These are phyloP conservation scores for Peucedramus taeniatus DNA, from an alignment of 2,113 vertebrate genomes.

Conservation along the genomic window DNA sequence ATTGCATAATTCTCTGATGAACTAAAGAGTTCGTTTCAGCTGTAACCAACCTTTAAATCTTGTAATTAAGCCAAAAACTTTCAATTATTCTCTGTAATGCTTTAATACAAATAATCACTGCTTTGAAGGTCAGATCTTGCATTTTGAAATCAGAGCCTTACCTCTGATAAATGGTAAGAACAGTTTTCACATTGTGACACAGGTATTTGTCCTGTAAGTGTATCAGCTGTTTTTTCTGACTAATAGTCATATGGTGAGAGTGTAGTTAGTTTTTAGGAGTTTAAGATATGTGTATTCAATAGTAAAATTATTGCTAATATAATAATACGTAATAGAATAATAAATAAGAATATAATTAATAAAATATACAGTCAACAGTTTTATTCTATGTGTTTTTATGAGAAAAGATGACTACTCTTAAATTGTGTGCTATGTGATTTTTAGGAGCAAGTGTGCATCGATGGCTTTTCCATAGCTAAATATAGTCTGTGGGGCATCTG, in stretches of 20 bases:
- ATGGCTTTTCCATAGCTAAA: not conserved
- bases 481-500: not conserved
- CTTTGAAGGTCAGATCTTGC: not conserved
- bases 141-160: not conserved
- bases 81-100: not conserved
- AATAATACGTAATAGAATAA: not conserved
- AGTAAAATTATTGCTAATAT: not conserved
- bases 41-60: not conserved
- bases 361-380: not conserved
- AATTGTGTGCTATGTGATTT: not conserved
- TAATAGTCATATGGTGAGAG: not conserved
- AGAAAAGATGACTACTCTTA: not conserved
- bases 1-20: not conserved
- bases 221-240: not conserved
- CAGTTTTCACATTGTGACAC: not conserved
- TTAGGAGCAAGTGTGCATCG: not conserved
- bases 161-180: conserved; percentile 46
- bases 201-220: not conserved
- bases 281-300: not conserved
- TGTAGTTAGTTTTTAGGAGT: not conserved
- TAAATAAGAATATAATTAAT: not conserved
- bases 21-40: not conserved
- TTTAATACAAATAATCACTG: not conserved
- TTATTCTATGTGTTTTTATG: not conserved
- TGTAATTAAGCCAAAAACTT: not conserved